Evolutionary conservation across 2,113 vertebrate species (phyloP), one percentile per base, ranked within the genome.

Genomic region (Rallus limicola): DNA sequence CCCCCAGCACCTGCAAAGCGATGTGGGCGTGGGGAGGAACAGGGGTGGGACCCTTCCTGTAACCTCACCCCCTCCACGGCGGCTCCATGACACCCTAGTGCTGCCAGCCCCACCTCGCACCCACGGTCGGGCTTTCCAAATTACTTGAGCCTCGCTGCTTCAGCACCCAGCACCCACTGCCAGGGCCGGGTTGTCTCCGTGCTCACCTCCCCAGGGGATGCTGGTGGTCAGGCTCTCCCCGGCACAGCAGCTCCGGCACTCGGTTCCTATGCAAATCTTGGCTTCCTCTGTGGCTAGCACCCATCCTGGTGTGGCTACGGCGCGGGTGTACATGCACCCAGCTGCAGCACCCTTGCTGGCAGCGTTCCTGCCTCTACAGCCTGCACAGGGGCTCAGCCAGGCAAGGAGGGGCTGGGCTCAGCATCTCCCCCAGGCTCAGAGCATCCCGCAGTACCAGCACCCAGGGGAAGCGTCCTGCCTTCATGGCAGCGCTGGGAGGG

Each of bases 51-150:
- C 26, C 53, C 29, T 53, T 46, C 74, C 8, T 13, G 4, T 31
- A 25, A n/a, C 86, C 29, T 74, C 92, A 63, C 67, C 76, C 70
- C 34, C 31, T 0, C 84, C 84, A 40, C 9, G 3, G 25, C 46
- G 15, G 59, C 46, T 24, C 38, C 8, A 14, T 21, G 12, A 36
- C 56, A 55, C 67, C 34, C 24, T 3, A n/a, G n/a, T n/a, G n/a
- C 0, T 3, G 8, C 14, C 9, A 2, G 17, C 20, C 68, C 65
- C 8, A 2, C 15, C 13, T 20, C 81, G 13, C 65, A 55, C 13
- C 60, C 55, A 2, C 2, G 0, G 10, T 29, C 1, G 1, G 55
- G 42, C 24, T 63, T 77, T 65, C 16, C 16, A 0, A 63, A 67
- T 72, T 8, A 10, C 60, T 86, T 77, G 72, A 12, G 48, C 21